A percentile compares a stretch with the other conserved stretches of the same genome.
phyloP scores from a whole-genome alignment of 2,113 vertebrate species.

The Catharus bicknelli region DNA sequence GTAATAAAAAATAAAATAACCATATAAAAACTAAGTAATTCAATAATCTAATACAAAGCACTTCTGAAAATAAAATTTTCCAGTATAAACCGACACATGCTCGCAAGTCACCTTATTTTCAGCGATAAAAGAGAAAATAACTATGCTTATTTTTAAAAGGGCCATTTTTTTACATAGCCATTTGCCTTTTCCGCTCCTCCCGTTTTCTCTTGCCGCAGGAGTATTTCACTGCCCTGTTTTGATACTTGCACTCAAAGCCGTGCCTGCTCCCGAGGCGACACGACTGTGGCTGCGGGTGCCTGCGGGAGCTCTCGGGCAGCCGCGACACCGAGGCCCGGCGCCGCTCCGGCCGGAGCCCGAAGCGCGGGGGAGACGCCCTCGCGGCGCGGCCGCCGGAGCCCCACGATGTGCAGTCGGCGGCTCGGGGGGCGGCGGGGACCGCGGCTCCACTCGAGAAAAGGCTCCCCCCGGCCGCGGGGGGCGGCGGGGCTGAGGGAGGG shows the following conservation, averaged over 20 bases:
- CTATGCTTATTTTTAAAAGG: neutral
- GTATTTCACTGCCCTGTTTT: neutral
- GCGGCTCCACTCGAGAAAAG: neutral
- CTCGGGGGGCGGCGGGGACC: no score
- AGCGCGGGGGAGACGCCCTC: neutral
- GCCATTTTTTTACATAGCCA: neutral
- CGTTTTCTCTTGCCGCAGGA: neutral
- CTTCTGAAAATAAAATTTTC: neutral
- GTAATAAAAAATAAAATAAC: neutral
- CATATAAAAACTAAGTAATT: neutral
- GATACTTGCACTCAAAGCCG: neutral
- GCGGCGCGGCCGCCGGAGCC: neutral
- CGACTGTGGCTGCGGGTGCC: neutral
- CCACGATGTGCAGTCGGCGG: no score
- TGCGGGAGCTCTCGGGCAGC: neutral
- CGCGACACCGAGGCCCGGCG: neutral
- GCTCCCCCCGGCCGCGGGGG: neutral
- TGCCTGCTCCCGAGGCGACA: neutral
- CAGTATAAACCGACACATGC: fast-evolving
- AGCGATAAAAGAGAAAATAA: neutral
- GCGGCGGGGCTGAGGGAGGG: neutral
- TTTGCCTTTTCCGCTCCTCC: neutral
- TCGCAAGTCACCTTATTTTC: neutral
- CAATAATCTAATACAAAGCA: neutral
- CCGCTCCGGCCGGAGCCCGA: neutral